Evolutionary conservation across 2,888 invertebrate genomes (phyloP).

Genomic region (Drosophila neoperkinsi): DNA sequence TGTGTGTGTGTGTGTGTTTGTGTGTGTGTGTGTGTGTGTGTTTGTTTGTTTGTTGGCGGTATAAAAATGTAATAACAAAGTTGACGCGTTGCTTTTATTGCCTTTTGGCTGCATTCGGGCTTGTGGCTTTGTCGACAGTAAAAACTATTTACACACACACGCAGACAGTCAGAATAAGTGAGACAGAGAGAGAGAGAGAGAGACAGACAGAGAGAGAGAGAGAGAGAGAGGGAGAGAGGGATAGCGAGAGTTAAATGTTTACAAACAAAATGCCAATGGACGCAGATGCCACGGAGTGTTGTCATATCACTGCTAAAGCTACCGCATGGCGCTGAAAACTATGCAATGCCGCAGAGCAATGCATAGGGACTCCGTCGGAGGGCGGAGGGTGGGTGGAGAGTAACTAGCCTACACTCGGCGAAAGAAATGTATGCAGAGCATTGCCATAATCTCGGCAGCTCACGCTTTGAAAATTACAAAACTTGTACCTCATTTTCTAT

Average conservation of each 20-base stretch:
- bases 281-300: constrained; percentile 61
- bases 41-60: constrained; percentile 32
- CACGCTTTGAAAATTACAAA: neutral
- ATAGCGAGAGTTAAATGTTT: constrained; percentile 47
- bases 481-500: no score
- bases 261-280: constrained; percentile 78
- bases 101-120: constrained; percentile 59
- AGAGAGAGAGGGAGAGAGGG: neutral
- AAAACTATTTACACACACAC: constrained; percentile 69
- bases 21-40: constrained; percentile 14
- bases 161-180: neutral
- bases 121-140: constrained; percentile 48
- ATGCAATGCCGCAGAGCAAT: constrained; percentile 49
- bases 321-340: constrained; percentile 69
- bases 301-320: constrained; percentile 71
- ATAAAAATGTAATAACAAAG: constrained; percentile 77
- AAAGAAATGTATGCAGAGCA: neutral
- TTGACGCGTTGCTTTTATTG: constrained; percentile 72
- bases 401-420: neutral
- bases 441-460: neutral
- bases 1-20: constrained; percentile 8
- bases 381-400: neutral
- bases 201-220: constrained; percentile 8
- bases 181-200: constrained; percentile 6
- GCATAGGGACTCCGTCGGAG: neutral